Percentiles rank a stretch among this genome's conserved stretches.
These are phyloP conservation scores for Lagocephalus sceleratus DNA, from an alignment of 2,797 vertebrate genomes.

Conservation along the genomic window DNA sequence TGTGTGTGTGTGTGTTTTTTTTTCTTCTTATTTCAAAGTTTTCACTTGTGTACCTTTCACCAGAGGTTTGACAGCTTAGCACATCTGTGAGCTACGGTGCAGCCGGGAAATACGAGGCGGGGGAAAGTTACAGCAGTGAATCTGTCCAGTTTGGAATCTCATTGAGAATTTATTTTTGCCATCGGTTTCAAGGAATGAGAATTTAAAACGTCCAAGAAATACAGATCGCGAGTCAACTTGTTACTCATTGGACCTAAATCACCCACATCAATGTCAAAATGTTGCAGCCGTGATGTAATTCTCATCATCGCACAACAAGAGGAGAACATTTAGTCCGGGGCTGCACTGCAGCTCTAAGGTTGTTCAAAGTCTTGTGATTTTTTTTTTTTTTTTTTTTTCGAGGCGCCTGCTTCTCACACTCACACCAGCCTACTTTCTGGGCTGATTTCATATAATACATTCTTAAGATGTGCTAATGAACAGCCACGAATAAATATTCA, in stretches of 20 bases:
- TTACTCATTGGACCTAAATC: no score
- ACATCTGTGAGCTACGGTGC: conserved; percentile 10
- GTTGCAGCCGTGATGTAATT: no score
- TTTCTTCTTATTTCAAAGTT: neutral
- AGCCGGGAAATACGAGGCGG: neutral
- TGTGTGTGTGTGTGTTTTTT: neutral
- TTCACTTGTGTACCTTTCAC: neutral
- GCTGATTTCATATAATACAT: conserved; percentile 59
- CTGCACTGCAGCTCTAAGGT: no score
- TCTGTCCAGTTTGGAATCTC: neutral
- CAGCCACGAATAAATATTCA: conserved; percentile 65
- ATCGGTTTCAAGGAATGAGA: no score
- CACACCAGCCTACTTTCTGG: conserved; percentile 17
- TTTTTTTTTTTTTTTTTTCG: no score
- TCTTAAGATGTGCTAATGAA: conserved; percentile 67
- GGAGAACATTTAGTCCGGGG: no score
- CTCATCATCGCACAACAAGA: no score
- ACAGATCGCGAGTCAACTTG: no score
- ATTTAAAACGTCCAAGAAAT: no score
- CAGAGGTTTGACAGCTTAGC: neutral
- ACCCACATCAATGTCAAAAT: no score
- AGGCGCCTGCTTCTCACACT: no score
- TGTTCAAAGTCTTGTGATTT: no score
- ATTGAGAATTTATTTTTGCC: conserved; percentile 30
- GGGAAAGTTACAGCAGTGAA: conserved; percentile 16